Conservation (phyloP, 2,113 vertebrate genomes). For the Anseranas semipalmata region DNA sequence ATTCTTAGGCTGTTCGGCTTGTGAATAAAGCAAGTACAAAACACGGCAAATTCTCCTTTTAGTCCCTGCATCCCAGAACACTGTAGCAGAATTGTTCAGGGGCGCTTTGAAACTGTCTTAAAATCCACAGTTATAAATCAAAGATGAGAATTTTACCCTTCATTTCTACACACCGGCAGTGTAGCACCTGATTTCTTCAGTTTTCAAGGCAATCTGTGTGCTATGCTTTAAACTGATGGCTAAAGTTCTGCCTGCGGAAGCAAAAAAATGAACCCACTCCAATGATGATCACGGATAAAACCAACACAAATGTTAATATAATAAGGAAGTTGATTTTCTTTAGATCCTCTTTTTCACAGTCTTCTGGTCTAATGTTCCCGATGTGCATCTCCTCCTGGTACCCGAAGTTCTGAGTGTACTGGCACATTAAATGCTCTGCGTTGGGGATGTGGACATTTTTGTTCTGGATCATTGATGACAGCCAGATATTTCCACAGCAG, state of each 20-base stretch:
- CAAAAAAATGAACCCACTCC: conserved; percentile 67
- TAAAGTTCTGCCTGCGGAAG: conserved; percentile 74
- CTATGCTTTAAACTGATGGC: conserved; percentile 79
- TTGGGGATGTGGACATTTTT: conserved; percentile 81
- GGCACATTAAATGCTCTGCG: conserved; percentile 80
- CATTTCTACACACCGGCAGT: conserved; percentile 1
- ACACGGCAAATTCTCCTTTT: background rate
- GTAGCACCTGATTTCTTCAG: conserved; percentile 31
- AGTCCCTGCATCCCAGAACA: background rate
- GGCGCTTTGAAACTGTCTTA: background rate
- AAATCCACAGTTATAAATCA: conserved; percentile 42
- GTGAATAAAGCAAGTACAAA: background rate
- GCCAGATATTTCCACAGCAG: conserved; percentile 88
- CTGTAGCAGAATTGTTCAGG: background rate
- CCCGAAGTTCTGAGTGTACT: conserved; percentile 70
- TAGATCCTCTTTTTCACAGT: conserved; percentile 79
- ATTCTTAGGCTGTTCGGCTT: background rate
- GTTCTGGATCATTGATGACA: conserved; percentile 84
- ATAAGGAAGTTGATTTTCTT: conserved; percentile 76
- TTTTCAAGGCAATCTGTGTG: conserved; percentile 28
- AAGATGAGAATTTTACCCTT: conserved; percentile 40
- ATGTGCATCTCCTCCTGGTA: conserved; percentile 79
- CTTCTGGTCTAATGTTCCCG: conserved; percentile 76
- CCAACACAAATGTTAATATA: conserved; percentile 71
- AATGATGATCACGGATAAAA: conserved; percentile 55